Conservation (phyloP, 1,140 invertebrate genomes). For the Coptotermes formosanus region DNA sequence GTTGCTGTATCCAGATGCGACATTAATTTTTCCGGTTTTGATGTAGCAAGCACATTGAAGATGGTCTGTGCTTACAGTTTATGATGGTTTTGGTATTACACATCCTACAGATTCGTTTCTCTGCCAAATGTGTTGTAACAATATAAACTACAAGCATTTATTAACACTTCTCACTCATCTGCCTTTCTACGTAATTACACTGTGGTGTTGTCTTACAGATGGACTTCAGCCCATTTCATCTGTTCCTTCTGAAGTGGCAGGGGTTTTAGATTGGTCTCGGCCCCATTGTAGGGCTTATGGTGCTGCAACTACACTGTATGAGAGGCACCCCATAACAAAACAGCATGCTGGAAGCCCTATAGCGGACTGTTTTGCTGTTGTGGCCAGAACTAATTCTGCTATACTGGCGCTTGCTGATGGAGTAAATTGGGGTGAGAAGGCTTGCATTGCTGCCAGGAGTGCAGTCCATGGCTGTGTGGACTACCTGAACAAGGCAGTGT, state of each 20-base stretch:
- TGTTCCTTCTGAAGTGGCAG: constrained; percentile 54
- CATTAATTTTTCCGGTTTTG: no score
- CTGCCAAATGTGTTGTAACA: no score
- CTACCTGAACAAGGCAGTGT: constrained; percentile 74
- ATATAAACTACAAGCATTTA: no score
- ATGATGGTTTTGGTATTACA: no score
- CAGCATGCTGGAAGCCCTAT: constrained; percentile 82
- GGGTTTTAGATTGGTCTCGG: constrained; percentile 66
- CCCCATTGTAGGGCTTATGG: constrained; percentile 67
- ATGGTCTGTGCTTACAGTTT: no score
- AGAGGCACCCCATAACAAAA: constrained; percentile 73
- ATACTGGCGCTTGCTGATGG: constrained; percentile 87
- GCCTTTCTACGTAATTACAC: neutral
- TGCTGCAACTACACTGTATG: constrained; percentile 68
- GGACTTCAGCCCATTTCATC: neutral
- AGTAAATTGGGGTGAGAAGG: constrained; percentile 92
- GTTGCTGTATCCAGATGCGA: no score
- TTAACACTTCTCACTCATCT: no score
- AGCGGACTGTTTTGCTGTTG: constrained; percentile 86
- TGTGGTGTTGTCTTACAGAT: neutral
- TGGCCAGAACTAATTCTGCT: constrained; percentile 74
- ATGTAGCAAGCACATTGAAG: no score
- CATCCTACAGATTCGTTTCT: no score
- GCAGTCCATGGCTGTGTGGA: constrained; percentile 86
- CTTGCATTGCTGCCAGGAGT: constrained; percentile 81